Base-by-base conservation (phyloP, 2,888 invertebrate genomes). In the Caenorhabditis auriculariae region DNA sequence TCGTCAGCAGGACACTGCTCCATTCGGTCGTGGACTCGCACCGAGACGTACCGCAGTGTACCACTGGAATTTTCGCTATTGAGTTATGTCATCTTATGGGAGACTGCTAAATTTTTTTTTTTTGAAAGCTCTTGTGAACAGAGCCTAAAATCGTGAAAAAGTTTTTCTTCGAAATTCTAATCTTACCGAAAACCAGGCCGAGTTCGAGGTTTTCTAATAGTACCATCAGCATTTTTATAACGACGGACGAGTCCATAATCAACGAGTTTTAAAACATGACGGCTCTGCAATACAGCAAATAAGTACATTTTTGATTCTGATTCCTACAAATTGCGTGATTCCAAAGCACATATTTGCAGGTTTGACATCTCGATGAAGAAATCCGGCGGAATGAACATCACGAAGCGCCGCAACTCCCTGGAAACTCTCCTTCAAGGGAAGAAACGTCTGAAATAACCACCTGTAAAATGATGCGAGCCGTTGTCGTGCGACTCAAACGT, bases 21-120 rank as follows among this genome's bases (percentile, higher is more conserved):
- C 45, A 59, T 47, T 37, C 53, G 50, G 12, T 66, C 62, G 49
- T 73, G 71, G 15, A 63, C 68, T 6, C 67, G 55, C 15, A 64
- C 27, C 15, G 77, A 77, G 3, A 69, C 77, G 57, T 77, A 77
- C 29, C 76, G 71, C 6, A 71, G 60, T 5, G 77, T 77, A n/a
- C 76, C 77, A 17, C 77, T 64, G 58, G 69, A 58, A 43, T 26
- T n/a, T 32, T 32, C 9, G 9, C n/a, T 9, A 12, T 32, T 12
- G n/a, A n/a, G n/a, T n/a, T 17, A 21, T 9, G 15, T 41, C 19
- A 41, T 9, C 12, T 41, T 9, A 41, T 12, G 41, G n/a, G n/a
- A n/a, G n/a, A n/a, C n/a, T n/a, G n/a, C n/a, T n/a, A n/a, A n/a
- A n/a, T n/a, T 32, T 32, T 9, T 32, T 32, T 32, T 32, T 32